Conservation (phyloP, 1,140 invertebrate species). For the Cotesia glomerata region DNA sequence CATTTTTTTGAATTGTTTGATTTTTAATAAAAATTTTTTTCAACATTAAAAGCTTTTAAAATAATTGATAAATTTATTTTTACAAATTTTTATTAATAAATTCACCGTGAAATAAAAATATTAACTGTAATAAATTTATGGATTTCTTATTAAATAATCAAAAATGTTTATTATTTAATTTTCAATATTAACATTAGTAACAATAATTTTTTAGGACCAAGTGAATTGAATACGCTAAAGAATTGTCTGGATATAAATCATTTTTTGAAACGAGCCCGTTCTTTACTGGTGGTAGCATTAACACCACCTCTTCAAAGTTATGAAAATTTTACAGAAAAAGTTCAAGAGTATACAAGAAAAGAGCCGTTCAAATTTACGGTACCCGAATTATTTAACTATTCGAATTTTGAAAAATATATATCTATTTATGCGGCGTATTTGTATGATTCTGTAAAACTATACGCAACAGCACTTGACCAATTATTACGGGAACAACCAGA, state of each 20-base stretch:
- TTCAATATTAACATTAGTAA: not conserved
- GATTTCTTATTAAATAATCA: too few species aligned
- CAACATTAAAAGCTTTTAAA: too few species aligned
- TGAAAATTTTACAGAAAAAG: slow-evolving; percentile 78
- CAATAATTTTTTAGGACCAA: slow-evolving; percentile 56
- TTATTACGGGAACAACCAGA: slow-evolving; percentile 70
- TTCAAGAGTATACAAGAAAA: slow-evolving; percentile 76
- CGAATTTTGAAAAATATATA: slow-evolving; percentile 75
- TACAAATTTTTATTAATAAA: too few species aligned
- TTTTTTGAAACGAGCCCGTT: slow-evolving; percentile 76
- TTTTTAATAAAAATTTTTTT: too few species aligned
- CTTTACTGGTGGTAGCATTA: slow-evolving; percentile 83
- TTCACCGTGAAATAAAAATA: too few species aligned
- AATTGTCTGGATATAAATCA: slow-evolving; percentile 70
- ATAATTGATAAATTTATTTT: too few species aligned
- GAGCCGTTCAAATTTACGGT: slow-evolving; percentile 78
- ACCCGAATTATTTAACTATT: slow-evolving; percentile 65
- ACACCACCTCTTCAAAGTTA: slow-evolving; percentile 79
- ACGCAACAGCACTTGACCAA: slow-evolving; percentile 83
- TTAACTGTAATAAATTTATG: too few species aligned
- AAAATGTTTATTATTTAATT: not conserved
- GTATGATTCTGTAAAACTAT: slow-evolving; percentile 93
- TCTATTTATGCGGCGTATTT: slow-evolving; percentile 94
- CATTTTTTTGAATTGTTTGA: too few species aligned
- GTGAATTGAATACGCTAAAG: slow-evolving; percentile 65